A percentile compares a stretch with the other conserved stretches of the same genome.
These are phyloP conservation scores for Lomographa bimaculata DNA, from an alignment of 2,888 invertebrate species.

Conservation along the genomic window DNA sequence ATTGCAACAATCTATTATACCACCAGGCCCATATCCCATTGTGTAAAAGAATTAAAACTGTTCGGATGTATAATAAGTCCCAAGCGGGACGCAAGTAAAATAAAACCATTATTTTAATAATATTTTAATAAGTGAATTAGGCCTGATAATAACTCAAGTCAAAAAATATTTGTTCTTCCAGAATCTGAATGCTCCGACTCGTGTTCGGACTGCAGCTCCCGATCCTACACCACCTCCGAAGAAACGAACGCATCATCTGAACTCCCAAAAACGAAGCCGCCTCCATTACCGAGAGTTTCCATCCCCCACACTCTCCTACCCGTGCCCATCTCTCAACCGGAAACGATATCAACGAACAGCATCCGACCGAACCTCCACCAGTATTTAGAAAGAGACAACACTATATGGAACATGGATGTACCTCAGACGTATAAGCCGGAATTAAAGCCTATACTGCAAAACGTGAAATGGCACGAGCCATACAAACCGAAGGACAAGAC, in stretches of 20 bases:
- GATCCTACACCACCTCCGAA: conserved; percentile 57
- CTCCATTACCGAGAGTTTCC: conserved; percentile 54
- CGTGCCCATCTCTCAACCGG: conserved; percentile 55
- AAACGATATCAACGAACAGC: conserved; percentile 57
- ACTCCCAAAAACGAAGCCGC: conserved; percentile 53
- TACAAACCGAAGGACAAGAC: conserved; percentile 30
- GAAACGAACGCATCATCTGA: conserved; percentile 50
- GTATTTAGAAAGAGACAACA: conserved; percentile 69
- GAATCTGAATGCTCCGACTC: conserved; percentile 89
- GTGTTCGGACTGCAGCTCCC: conserved; percentile 85
- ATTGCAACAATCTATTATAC: too few relatives aligned
- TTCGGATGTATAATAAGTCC: too few relatives aligned
- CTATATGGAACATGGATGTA: conserved; percentile 64
- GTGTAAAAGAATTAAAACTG: too few relatives aligned
- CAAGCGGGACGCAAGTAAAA: too few relatives aligned
- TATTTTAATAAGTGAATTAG: too few relatives aligned
- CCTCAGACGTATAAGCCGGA: conserved; percentile 24
- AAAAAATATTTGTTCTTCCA: conserved; percentile 38
- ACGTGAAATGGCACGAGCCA: conserved; percentile 52
- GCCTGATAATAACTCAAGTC: too few relatives aligned
- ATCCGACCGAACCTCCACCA: conserved; percentile 73
- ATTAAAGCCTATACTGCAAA: conserved; percentile 54
- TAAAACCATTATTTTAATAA: too few relatives aligned
- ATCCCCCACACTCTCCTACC: conserved; percentile 52
- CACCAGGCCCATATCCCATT: too few relatives aligned